Base-by-base conservation (phyloP, 2,797 vertebrate species). In the Poeciliopsis paucimaculata region DNA sequence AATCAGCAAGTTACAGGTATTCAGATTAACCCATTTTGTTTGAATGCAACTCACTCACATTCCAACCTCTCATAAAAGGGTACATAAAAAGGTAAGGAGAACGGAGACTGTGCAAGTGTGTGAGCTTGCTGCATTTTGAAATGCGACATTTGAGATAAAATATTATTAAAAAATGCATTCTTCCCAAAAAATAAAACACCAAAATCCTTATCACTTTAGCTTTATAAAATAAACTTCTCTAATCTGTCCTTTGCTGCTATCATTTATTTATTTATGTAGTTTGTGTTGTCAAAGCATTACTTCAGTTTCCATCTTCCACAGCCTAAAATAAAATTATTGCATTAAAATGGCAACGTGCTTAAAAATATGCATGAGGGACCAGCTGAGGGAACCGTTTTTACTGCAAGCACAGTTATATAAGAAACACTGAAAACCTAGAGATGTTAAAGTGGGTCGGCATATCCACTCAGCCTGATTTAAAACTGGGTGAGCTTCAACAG, bases 401-500 rank as follows among this genome's bases (percentile, higher is more conserved):
- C 60, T 64, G 49, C 18, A 47, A 74, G 36, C 76, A 70, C 64
- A 70, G 41, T 84, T 82, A 16, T 16, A 10, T 80, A 68, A 75
- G 78, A 86, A 84, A 76, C 28, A 28, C 80, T 78, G 79, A 70
- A 43, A 45, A 82, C 36, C 36, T 20, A 0, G 26, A 72, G 76
- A 74, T 71, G 55, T 73, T 70, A 82, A 86, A 85, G 76, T 80
- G 82, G 78, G 34, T 80, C 5, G 41, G 36, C 77, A 71, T 88
- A 15, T 80, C 72, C 76, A 79, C 78, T 85, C 70, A 49, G 82
- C 77, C 72, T 79, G 57, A 82, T 84, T 82, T 82, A 77, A 81
- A 91, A 81, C 82, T 85, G 79, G 79, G 16, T 2, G 11, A 66
- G 34, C 55, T 76, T 72, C 26, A 79, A 76, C 16, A 47, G 49